These are phyloP conservation scores for Entomobrya proxima DNA, from an alignment of 2,888 invertebrate genomes.

Conservation along the genomic window DNA sequence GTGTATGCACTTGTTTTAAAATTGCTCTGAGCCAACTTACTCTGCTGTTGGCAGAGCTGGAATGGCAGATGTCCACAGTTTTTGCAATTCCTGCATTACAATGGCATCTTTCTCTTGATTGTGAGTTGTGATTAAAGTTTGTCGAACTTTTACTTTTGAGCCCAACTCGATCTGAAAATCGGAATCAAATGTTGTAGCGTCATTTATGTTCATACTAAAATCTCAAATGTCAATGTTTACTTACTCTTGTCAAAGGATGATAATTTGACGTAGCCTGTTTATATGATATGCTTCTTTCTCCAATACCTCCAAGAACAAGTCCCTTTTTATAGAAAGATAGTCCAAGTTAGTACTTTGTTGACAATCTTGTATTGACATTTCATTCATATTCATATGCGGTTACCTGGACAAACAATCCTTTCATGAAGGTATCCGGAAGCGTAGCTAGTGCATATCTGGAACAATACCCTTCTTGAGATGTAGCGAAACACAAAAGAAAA, in stretches of 20 bases:
- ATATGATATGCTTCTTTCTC: conserved; percentile 72
- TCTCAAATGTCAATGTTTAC: conserved; percentile 13
- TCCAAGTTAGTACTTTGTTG: no score
- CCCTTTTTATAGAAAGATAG: conserved; percentile 66
- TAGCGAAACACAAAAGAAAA: conserved; percentile 74
- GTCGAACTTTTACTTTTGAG: conserved; percentile 71
- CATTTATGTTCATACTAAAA: no score
- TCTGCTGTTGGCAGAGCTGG: conserved; percentile 63
- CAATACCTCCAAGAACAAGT: conserved; percentile 73
- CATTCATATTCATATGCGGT: background rate
- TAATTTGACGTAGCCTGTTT: conserved; percentile 72
- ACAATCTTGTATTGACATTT: background rate
- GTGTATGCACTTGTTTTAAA: background rate
- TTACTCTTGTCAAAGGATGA: conserved; percentile 73
- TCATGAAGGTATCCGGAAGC: conserved; percentile 75
- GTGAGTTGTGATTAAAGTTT: conserved; percentile 69
- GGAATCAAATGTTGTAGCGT: no score
- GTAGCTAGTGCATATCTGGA: conserved; percentile 73
- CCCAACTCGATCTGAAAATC: conserved; percentile 71
- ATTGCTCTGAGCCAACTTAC: conserved; percentile 56
- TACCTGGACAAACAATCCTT: conserved; percentile 75
- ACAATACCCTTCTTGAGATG: conserved; percentile 73
- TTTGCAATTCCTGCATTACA: conserved; percentile 71
- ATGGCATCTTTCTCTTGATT: conserved; percentile 63
- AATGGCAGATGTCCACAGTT: conserved; percentile 71